Conservation (phyloP, 2,888 invertebrate genomes). For the Rhopalosiphum nymphaeae region DNA sequence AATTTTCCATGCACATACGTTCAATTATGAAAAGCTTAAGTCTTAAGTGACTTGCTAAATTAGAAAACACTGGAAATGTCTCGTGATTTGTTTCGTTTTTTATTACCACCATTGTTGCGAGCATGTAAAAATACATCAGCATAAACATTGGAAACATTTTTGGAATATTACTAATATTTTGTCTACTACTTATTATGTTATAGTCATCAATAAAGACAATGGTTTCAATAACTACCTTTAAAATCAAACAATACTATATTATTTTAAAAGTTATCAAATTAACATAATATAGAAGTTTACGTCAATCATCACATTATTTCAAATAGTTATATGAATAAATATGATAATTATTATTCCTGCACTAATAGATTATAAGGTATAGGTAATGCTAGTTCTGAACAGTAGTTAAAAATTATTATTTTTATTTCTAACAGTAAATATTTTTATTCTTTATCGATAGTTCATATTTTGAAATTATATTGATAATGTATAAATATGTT, state of each 20-base stretch:
- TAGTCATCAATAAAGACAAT: background rate
- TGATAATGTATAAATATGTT: background rate
- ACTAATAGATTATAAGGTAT: background rate
- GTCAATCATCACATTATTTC: background rate
- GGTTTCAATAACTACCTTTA: background rate
- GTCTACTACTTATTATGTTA: background rate
- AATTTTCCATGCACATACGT: background rate
- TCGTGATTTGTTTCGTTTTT: background rate
- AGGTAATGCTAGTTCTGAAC: background rate
- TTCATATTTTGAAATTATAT: background rate
- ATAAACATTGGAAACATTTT: background rate
- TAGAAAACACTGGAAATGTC: background rate
- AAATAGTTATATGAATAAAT: background rate
- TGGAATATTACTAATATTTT: background rate
- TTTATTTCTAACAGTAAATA: background rate
- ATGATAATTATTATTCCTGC: background rate
- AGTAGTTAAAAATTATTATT: background rate
- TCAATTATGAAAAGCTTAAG: background rate
- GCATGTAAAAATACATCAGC: background rate
- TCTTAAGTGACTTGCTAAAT: background rate
- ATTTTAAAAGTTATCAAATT: background rate
- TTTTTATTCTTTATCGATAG: background rate
- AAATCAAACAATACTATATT: background rate
- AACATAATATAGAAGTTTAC: background rate
- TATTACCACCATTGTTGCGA: background rate